Evolutionary conservation across 2,797 vertebrate species (phyloP), one percentile per base, ranked within the genome.

Genomic region (Hipposideros larvatus): DNA sequence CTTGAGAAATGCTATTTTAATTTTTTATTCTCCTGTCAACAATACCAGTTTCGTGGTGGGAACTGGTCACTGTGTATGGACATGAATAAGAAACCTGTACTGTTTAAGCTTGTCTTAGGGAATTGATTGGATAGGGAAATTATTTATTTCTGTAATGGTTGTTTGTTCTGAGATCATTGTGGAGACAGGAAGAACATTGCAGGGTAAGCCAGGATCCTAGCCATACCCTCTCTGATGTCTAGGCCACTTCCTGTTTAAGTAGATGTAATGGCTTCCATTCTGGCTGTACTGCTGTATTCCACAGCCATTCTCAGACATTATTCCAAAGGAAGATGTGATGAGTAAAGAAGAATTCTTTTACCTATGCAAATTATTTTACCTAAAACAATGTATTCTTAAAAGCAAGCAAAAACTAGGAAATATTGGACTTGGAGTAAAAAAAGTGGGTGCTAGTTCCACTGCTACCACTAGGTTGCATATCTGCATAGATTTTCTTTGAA

Each of bases 401-500:
- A 37, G 37, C 37, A 48, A 77, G 10, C 16, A 66, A 78, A 46
- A 75, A 10, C 5, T 80, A 63, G 57, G 19, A n/a, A 37, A 7
- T 9, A 1, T 7, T 65, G 5, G 7, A 55, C 6, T 14, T 94
- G 15, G 51, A 94, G 18, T 59, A 18, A 80, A 8, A 80, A 87
- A 73, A 41, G 3, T 82, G 53, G 53, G 1, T 68, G 86, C 63
- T 48, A 26, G 4, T 74, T 7, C 22, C 6, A 2, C 28, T n/a
- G 10, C 21, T 68, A 28, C 14, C 21, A 26, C 16, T 57, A 55
- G 5, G 8, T 53, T 86, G 16, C 9, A 14, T 51, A 55, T 79
- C 16, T 94, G 46, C 26, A 31, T 31, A 61, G 9, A 37, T 59
- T 59, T 87, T 82, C 59, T 77, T 87, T 55, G 34, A 66, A 75